Evolutionary conservation across 2,888 invertebrate species (phyloP).

Genomic region (Pogonocherus hispidulus): DNA sequence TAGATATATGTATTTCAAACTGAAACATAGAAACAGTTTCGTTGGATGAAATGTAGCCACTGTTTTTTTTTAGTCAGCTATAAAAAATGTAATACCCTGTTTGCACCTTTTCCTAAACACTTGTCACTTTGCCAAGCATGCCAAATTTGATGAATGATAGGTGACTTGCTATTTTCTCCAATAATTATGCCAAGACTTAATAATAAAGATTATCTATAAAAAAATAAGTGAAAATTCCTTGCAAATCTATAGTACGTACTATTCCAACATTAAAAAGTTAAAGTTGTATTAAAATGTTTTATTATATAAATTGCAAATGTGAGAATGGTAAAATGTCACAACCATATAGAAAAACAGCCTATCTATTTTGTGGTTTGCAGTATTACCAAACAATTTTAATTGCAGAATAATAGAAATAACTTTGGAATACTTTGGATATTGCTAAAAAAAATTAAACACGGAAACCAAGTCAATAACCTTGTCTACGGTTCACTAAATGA

Average conservation of each 20-base stretch:
- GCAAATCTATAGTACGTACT: neutral
- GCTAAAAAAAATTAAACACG: neutral
- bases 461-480: slow-evolving; percentile 2
- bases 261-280: too few species aligned
- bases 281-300: too few species aligned
- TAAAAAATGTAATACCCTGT: neutral
- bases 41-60: neutral
- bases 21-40: neutral
- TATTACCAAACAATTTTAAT: slow-evolving; percentile 1
- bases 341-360: neutral
- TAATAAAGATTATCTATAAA: neutral
- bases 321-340: neutral
- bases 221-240: neutral
- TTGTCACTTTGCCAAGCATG: neutral
- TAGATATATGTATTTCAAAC: neutral
- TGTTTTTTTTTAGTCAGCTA: neutral
- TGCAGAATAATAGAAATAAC: neutral
- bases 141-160: neutral
- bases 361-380: slow-evolving; percentile 7
- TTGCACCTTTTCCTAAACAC: neutral
- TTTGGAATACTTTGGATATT: too few species aligned
- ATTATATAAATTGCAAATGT: neutral
- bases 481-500: neutral
- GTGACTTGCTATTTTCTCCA: neutral
- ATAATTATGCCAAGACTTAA: neutral